Evolutionary conservation across 2,113 vertebrate genomes (phyloP).

Genomic region (Hippopotamus amphibius): DNA sequence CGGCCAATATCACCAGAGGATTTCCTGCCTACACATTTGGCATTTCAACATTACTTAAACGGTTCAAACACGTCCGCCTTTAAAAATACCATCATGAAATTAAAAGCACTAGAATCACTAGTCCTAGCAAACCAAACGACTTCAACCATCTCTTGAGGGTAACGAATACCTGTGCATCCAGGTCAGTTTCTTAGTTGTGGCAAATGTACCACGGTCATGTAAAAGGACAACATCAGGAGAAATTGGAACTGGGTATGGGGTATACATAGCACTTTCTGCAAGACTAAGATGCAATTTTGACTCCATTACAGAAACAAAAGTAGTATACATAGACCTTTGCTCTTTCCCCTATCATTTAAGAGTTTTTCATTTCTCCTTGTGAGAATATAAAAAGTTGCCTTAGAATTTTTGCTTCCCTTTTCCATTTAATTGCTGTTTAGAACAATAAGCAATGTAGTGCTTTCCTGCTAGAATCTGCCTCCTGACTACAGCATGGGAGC

Average conservation of each 20-base stretch:
- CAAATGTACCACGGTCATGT: neutral
- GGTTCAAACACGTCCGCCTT: neutral
- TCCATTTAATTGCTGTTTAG: neutral
- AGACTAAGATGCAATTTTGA: neutral
- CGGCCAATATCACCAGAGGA: neutral
- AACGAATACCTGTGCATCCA: neutral
- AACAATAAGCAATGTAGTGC: neutral
- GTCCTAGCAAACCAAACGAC: neutral
- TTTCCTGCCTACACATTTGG: neutral
- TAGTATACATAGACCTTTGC: neutral
- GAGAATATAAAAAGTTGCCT: neutral
- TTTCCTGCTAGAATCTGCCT: constrained; percentile 6
- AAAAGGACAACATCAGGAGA: neutral
- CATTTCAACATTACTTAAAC: neutral
- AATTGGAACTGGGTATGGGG: neutral
- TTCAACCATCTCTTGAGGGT: neutral
- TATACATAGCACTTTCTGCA: neutral
- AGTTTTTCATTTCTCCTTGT: constrained; percentile 1
- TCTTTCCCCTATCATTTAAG: neutral
- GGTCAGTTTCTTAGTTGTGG: neutral
- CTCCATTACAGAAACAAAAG: neutral
- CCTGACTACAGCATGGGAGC: neutral
- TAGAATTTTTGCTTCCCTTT: neutral
- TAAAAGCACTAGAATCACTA: neutral
- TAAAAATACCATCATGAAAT: neutral